Base-by-base conservation (phyloP, 2,888 invertebrate species). In the Pristionchus japonicus region DNA sequence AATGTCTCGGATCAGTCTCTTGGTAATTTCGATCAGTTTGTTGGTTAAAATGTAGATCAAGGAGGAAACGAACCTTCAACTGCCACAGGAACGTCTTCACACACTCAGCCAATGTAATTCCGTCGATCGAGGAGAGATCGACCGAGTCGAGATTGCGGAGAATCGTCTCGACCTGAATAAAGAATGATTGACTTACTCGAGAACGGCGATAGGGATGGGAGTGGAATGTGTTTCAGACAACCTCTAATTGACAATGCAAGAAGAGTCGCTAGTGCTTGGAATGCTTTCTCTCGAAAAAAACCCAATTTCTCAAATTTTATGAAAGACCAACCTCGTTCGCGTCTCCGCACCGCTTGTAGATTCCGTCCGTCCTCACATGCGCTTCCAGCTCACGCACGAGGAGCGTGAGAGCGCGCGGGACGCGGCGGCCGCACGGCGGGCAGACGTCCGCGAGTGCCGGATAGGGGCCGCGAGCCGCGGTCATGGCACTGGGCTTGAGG, bases 241-340 rank as follows among this genome's bases (percentile, higher is more conserved):
- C 13, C 70, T 4, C 57, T 43, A 43, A 11, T 6, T 43, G 11
- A 6, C 43, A 43, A 43, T 43, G 7, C 43, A 43, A 6, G 7
- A 43, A 43, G 43, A n/a, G n/a, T n/a, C n/a, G n/a, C n/a, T n/a
- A n/a, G 43, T 6, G 43, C 11, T 43, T 11, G 43, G 43, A 43
- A 43, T 43, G 43, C 43, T 43, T 11, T n/a, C n/a, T n/a, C n/a
- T n/a, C n/a, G n/a, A n/a, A n/a, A n/a, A n/a, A n/a, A n/a, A n/a
- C n/a, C n/a, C n/a, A n/a, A n/a, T n/a, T n/a, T n/a, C n/a, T n/a
- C n/a, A n/a, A n/a, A n/a, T n/a, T n/a, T n/a, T n/a, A n/a, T n/a
- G n/a, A n/a, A n/a, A n/a, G n/a, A n/a, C n/a, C n/a, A n/a, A 43
- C 77, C 77, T 77, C 77, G 4, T 77, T 27, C 43, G 43, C 77